A percentile compares a stretch with the other conserved stretches of the same genome.
Evolutionary conservation across 2,888 invertebrate species (phyloP).

Genomic region (Polylopha cassiicola): DNA sequence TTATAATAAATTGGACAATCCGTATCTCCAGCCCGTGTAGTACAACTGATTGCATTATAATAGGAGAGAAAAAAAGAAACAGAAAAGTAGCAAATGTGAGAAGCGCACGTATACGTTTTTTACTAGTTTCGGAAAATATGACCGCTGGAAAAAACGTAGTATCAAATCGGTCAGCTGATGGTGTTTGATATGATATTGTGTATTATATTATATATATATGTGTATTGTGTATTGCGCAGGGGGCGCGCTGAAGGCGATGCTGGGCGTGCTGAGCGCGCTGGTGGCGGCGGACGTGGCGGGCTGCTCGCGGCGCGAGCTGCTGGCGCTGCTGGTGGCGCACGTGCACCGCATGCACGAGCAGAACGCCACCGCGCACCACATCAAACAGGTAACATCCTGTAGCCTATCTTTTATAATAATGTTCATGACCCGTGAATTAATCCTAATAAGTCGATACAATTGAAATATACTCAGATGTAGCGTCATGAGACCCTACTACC

Average conservation of each 20-base stretch:
- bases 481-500: no score
- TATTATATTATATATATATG: background rate
- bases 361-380: slow-evolving; percentile 72
- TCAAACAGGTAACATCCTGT: slow-evolving; percentile 71
- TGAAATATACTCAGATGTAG: no score
- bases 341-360: slow-evolving; percentile 71
- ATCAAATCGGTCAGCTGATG: no score
- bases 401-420: background rate
- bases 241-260: slow-evolving; percentile 91
- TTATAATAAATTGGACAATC: no score
- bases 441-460: no score
- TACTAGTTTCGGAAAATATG: no score
- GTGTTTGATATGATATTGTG: no score
- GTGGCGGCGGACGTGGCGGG: slow-evolving; percentile 89
- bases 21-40: no score
- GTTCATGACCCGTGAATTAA: background rate
- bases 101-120: background rate
- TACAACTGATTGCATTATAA: no score
- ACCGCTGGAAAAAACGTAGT: no score
- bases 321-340: slow-evolving; percentile 86
- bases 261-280: slow-evolving; percentile 95
- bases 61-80: no score
- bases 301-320: slow-evolving; percentile 87
- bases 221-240: slow-evolving; percentile 66
- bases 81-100: background rate